These are phyloP conservation scores for Aphelinus certus DNA, from an alignment of 1,140 invertebrate genomes.

Conservation along the genomic window DNA sequence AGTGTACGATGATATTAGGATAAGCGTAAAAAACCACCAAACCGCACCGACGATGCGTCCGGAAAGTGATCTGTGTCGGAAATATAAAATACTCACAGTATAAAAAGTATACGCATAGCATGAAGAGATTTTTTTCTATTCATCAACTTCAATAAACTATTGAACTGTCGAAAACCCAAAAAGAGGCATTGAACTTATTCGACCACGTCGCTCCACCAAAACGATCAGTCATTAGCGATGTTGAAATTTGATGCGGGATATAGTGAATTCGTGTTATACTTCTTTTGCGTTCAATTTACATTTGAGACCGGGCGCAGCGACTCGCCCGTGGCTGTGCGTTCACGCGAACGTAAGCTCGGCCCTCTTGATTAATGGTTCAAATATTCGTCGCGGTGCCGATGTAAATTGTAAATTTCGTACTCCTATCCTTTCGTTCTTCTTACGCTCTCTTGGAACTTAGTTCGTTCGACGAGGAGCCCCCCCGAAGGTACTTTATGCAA, in stretches of 20 bases:
- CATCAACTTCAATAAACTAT: too few species aligned
- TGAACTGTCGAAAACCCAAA: too few species aligned
- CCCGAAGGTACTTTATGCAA: slow-evolving; percentile 27
- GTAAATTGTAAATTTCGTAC: slow-evolving; percentile 58
- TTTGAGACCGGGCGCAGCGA: neutral
- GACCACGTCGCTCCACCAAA: too few species aligned
- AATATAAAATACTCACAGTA: too few species aligned
- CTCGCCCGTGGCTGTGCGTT: neutral
- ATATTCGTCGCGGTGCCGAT: slow-evolving; percentile 50
- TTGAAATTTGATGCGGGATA: too few species aligned
- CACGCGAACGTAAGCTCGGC: neutral
- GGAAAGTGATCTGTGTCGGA: slow-evolving; percentile 79
- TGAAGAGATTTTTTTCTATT: too few species aligned
- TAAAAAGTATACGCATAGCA: too few species aligned
- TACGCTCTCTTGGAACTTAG: neutral
- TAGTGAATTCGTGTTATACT: too few species aligned
- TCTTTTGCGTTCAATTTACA: slow-evolving; percentile 33
- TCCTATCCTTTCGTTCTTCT: neutral
- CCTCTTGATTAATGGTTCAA: slow-evolving; percentile 57
- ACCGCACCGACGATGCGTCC: slow-evolving; percentile 95
- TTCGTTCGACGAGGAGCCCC: neutral
- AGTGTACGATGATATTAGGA: slow-evolving; percentile 98
- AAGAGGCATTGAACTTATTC: too few species aligned
- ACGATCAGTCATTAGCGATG: too few species aligned
- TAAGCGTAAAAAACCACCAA: slow-evolving; percentile 99